These are phyloP conservation scores for Melanotaenia maccullochi DNA, from an alignment of 2,797 vertebrate genomes.

Conservation along the genomic window DNA sequence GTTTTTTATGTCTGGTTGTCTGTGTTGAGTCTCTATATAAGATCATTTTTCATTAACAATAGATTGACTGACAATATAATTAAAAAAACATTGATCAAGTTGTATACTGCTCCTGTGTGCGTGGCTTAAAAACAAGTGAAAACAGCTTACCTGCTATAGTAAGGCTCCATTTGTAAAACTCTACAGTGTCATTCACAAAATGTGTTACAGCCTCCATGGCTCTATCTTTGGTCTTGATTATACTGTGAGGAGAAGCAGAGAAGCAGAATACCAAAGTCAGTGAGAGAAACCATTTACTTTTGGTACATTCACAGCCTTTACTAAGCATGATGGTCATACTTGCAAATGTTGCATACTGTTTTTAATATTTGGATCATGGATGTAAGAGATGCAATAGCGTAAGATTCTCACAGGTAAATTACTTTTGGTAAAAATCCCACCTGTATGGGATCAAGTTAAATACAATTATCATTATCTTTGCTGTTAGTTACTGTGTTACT, in stretches of 20 bases:
- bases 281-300: conserved; percentile 43
- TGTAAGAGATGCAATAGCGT: too few species aligned
- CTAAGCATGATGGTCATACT: neutral
- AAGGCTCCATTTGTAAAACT: conserved; percentile 97
- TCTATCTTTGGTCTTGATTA: conserved; percentile 82
- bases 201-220: conserved; percentile 88
- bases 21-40: neutral
- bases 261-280: conserved; percentile 12
- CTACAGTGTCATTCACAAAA: conserved; percentile 91
- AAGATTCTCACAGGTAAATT: neutral
- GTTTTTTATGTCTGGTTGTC: neutral
- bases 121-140: conserved; percentile 1
- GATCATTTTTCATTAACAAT: neutral
- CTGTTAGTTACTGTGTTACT: neutral
- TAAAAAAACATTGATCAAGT: neutral
- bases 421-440: neutral
- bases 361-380: neutral
- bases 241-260: conserved; percentile 63
- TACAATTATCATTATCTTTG: neutral
- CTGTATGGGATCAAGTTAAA: neutral
- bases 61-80: too few species aligned
- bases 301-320: conserved; percentile 13
- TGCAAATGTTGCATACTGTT: neutral
- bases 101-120: neutral
- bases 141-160: conserved; percentile 91